Percentiles rank a stretch among this genome's conserved stretches.
Evolutionary conservation across 2,888 invertebrate genomes (phyloP).

Genomic region (Drosophila nigritarsus): DNA sequence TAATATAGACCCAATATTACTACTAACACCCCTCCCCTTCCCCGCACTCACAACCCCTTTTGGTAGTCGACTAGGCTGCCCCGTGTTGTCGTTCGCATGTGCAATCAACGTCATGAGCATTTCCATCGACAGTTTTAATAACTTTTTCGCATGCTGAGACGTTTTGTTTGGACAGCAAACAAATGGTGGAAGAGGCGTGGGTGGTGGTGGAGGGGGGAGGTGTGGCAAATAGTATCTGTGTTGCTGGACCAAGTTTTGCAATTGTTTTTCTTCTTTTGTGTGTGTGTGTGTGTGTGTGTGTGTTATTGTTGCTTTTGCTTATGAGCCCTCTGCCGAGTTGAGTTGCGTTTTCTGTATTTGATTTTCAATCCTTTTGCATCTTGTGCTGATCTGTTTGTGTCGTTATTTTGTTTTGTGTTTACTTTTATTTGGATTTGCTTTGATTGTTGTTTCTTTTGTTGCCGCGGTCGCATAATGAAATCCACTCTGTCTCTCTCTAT

Average conservation of each 20-base stretch:
- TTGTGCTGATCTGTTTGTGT: constrained; percentile 41
- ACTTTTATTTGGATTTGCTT: constrained; percentile 29
- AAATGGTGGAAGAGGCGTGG: background rate
- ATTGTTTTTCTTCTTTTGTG: constrained; percentile 10
- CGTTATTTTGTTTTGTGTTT: constrained; percentile 40
- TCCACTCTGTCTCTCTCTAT: constrained; percentile 6
- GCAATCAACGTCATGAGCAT: constrained; percentile 65
- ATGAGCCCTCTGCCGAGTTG: constrained; percentile 14
- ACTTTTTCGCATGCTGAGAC: constrained; percentile 65
- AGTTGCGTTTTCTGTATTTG: constrained; percentile 11
- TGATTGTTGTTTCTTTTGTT: constrained; percentile 10
- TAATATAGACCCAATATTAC: constrained; percentile 14
- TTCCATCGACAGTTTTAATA: constrained; percentile 76
- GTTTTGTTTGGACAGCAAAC: constrained; percentile 61
- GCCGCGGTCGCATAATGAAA: constrained; percentile 40
- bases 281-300: too few species aligned
- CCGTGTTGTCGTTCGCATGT: constrained; percentile 50
- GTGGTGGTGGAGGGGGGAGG: background rate
- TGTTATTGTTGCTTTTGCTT: constrained; percentile 22
- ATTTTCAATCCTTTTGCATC: constrained; percentile 27
- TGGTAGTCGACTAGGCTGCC: background rate
- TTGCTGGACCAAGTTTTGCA: constrained; percentile 39
- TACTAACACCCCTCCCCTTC: background rate
- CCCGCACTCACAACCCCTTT: background rate
- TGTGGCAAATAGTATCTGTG: constrained; percentile 16